phyloP scores from a whole-genome alignment of 2,888 invertebrate genomes.

The Dynastes hyllus region DNA sequence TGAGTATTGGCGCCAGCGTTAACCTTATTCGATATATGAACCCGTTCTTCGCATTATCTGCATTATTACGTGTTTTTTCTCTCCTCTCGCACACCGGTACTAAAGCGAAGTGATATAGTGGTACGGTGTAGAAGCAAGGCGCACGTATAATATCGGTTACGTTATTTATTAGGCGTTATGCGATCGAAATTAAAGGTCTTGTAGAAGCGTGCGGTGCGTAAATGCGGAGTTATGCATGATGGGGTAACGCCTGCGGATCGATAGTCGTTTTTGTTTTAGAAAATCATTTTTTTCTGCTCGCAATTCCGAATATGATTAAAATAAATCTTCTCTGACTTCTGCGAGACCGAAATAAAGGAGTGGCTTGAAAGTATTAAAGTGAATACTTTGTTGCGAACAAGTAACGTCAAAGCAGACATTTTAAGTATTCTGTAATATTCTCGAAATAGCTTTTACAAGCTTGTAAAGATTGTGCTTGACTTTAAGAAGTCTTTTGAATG shows the following conservation, averaged over 20 bases:
- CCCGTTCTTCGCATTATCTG: constrained; percentile 52
- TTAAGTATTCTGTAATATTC: too few relatives aligned
- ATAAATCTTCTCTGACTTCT: too few relatives aligned
- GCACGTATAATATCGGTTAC: constrained; percentile 43
- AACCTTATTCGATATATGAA: constrained; percentile 51
- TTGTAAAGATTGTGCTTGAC: too few relatives aligned
- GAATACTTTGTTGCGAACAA: too few relatives aligned
- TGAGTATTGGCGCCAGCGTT: constrained; percentile 50
- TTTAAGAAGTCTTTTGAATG: too few relatives aligned
- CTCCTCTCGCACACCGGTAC: constrained; percentile 28
- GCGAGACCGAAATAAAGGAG: too few relatives aligned
- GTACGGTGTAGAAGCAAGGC: constrained; percentile 15
- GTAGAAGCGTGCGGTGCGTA: constrained; percentile 6
- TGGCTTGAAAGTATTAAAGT: too few relatives aligned
- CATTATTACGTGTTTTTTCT: constrained; percentile 49
- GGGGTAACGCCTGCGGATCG: constrained; percentile 27
- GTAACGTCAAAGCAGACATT: too few relatives aligned
- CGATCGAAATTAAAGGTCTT: constrained; percentile 42
- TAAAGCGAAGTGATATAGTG: constrained; percentile 27
- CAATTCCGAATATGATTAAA: too few relatives aligned
- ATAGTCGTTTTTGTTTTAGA: not conserved
- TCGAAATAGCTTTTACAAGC: too few relatives aligned
- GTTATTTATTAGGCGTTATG: constrained; percentile 42
- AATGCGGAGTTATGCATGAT: constrained; percentile 26
- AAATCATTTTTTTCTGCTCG: too few relatives aligned